phyloP scores from a whole-genome alignment of 1,140 invertebrate species.

The Pseudomyrmex sp. region DNA sequence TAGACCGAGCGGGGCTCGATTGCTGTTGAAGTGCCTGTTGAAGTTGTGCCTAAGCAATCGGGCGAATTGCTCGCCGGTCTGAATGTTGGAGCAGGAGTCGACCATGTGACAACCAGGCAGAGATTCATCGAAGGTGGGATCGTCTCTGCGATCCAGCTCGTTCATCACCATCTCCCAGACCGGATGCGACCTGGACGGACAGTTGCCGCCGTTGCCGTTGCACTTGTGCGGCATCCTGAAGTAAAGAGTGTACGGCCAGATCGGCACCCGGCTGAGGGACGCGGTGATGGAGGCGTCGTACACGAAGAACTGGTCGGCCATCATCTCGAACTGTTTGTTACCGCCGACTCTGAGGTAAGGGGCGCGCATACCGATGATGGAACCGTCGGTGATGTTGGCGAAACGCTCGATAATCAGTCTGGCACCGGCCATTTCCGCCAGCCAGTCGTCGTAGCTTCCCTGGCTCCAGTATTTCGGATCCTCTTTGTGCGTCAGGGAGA shows the following conservation, averaged over 20 bases:
- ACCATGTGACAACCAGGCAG: constrained; percentile 97
- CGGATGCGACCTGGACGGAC: constrained; percentile 94
- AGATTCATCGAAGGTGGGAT: constrained; percentile 95
- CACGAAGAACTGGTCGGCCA: constrained; percentile 97
- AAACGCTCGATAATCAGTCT: constrained; percentile 94
- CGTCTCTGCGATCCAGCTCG: constrained; percentile 95
- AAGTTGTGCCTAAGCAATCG: constrained; percentile 96
- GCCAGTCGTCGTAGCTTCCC: constrained; percentile 95
- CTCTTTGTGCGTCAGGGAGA: constrained; percentile 97
- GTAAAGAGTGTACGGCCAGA: constrained; percentile 98
- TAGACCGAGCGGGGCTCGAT: constrained; percentile 96
- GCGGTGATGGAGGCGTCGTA: constrained; percentile 98
- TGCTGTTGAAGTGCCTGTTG: constrained; percentile 96
- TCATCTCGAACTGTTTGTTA: constrained; percentile 98
- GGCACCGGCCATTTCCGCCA: constrained; percentile 98
- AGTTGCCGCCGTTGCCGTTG: constrained; percentile 96
- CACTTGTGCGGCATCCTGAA: constrained; percentile 98
- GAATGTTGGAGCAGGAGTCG: constrained; percentile 96
- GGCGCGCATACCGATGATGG: constrained; percentile 94
- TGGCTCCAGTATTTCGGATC: constrained; percentile 95
- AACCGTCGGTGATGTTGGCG: constrained; percentile 95
- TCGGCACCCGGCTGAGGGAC: constrained; percentile 93
- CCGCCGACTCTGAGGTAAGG: constrained; percentile 96
- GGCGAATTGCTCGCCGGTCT: constrained; percentile 94
- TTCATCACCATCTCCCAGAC: constrained; percentile 99